Conservation (phyloP, 2,797 vertebrate genomes). For the Pangasius mekongensis region DNA sequence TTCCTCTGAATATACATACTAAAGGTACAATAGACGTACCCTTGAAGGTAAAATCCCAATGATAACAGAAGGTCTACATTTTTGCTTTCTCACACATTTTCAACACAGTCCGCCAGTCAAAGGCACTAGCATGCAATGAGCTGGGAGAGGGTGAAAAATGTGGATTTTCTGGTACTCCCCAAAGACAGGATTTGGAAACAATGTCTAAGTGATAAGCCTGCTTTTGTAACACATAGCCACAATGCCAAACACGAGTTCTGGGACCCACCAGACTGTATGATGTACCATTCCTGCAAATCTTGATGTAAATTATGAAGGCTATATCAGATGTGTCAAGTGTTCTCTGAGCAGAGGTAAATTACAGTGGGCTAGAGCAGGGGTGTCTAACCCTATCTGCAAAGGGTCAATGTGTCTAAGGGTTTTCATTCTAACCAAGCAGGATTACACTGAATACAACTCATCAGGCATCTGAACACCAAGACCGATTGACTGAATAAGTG, state of each 20-base stretch:
- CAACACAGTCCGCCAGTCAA: background rate
- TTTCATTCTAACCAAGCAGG: background rate
- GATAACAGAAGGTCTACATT: background rate
- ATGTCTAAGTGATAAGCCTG: background rate
- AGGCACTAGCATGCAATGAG: background rate
- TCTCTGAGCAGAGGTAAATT: background rate
- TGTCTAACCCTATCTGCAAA: background rate
- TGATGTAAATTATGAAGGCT: background rate
- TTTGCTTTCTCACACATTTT: background rate
- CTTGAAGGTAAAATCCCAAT: background rate
- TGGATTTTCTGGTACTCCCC: background rate
- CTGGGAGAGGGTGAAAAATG: background rate
- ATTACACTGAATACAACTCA: background rate
- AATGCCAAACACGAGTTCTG: background rate
- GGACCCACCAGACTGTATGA: background rate
- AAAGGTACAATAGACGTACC: background rate
- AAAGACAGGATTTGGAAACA: background rate
- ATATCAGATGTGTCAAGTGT: background rate
- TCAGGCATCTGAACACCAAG: background rate
- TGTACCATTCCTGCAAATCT: background rate
- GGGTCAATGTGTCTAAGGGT: background rate
- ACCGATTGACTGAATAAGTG: background rate
- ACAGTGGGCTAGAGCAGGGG: background rate
- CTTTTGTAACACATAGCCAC: background rate
- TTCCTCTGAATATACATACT: background rate